Evolutionary conservation across 2,888 invertebrate genomes (phyloP), one percentile per base, ranked within the genome.

Genomic region (Phengaris alcon): DNA sequence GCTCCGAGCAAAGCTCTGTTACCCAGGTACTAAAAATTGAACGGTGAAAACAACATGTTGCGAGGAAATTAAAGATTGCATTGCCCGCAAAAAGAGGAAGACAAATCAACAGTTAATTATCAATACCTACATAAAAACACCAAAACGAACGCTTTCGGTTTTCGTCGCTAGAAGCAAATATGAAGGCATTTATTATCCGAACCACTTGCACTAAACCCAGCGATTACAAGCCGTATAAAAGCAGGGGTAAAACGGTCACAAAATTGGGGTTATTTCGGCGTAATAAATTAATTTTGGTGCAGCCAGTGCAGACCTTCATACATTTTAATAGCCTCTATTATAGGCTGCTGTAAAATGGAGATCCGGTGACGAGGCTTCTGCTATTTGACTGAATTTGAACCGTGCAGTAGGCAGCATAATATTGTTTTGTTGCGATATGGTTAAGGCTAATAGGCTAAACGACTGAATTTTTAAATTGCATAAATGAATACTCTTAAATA

Each of bases 271-370:
- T 90, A 90, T 92, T 91, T 90, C 86, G 86, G 84, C 84, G 83
- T 82, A 88, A 91, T 93, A 93, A 93, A 93, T 93, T 93, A 93
- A 93, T 93, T 93, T 91, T 85, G 87, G 86, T 86, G 87, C 90
- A 89, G 88, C 85, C 88, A 89, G 84, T 91, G 90, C 91, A 91
- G 91, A 91, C 91, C 90, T 88, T 90, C 90, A 93, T 92, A 93
- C 91, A 93, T 93, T 93, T 93, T 93, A 93, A 93, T 92, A 92
- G 93, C 88, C 87, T 89, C 90, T 90, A 93, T 93, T 93, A 93
- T 92, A 90, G 89, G 88, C 86, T 87, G 86, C 89, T 86, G 85
- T 85, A 88, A 88, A 90, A 90, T 87, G 86, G 86, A 86, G 87
- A 86, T 83, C 84, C 84, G 86, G 86, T 89, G 90, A 90, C 90